Percentiles rank a stretch among this genome's conserved stretches.
phyloP scores from a whole-genome alignment of 2,113 vertebrate genomes.

The Seriola aureovittata region DNA sequence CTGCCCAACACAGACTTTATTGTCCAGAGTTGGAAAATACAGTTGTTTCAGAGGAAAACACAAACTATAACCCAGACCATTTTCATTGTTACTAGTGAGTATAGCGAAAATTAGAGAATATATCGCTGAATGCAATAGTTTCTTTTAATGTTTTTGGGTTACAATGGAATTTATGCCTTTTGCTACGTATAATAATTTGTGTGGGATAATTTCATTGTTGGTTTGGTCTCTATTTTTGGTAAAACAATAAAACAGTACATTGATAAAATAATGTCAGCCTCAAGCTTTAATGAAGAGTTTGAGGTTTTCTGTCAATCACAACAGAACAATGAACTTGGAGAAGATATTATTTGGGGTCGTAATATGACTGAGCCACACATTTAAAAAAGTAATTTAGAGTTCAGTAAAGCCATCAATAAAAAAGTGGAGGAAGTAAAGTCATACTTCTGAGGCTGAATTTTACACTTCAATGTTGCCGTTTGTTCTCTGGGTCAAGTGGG shows the following conservation, averaged over 20 bases:
- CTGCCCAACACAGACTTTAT: background rate
- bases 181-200: background rate
- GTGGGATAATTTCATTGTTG: background rate
- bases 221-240: background rate
- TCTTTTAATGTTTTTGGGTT: background rate
- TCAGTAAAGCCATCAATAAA: slow-evolving; percentile 3
- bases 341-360: background rate
- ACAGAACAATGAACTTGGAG: background rate
- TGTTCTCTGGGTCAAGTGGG: background rate
- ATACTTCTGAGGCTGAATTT: background rate
- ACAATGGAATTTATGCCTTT: background rate
- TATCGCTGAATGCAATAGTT: background rate
- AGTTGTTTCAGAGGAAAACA: background rate
- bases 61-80: background rate
- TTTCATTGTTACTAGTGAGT: background rate
- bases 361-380: background rate
- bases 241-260: background rate
- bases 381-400: background rate
- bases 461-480: background rate
- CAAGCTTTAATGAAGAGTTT: background rate
- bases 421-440: slow-evolving; percentile 3
- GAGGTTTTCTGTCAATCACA: background rate
- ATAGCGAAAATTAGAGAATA: background rate
- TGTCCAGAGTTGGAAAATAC: too few species aligned
- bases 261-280: background rate